Conservation (phyloP, 2,888 invertebrate genomes). For the Antheraea yamamai region DNA sequence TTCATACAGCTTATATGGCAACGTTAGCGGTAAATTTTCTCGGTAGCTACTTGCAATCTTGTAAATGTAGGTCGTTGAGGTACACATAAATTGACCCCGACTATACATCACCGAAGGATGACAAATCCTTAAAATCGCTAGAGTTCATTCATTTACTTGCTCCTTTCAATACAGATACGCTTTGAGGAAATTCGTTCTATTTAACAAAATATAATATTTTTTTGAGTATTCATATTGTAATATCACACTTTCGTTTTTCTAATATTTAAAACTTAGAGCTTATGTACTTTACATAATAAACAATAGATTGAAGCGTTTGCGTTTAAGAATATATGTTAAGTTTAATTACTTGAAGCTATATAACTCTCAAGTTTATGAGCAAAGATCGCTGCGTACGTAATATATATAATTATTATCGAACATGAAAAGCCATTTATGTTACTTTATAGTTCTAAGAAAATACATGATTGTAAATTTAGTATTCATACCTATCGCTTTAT, state of each 20-base stretch:
- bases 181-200: not conserved
- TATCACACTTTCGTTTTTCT: not conserved
- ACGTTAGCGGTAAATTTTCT: slow-evolving; percentile 82
- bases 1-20: slow-evolving; percentile 81
- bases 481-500: slow-evolving; percentile 50
- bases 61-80: slow-evolving; percentile 79
- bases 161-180: not conserved
- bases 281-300: not conserved
- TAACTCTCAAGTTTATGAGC: not conserved
- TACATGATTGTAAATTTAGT: slow-evolving; percentile 47
- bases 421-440: slow-evolving; percentile 1
- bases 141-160: not conserved
- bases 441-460: slow-evolving; percentile 32
- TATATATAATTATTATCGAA: not conserved
- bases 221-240: not conserved
- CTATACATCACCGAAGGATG: slow-evolving; percentile 49
- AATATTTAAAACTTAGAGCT: not conserved
- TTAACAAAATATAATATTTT: not conserved
- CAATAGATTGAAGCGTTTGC: not conserved
- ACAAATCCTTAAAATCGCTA: slow-evolving; percentile 67
- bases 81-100: slow-evolving; percentile 77
- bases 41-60: slow-evolving; percentile 80
- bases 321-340: not conserved
- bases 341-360: not conserved
- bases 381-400: slow-evolving; percentile 1